Evolutionary conservation across 2,113 vertebrate genomes (phyloP).

Genomic region (Tauraco erythrolophus): DNA sequence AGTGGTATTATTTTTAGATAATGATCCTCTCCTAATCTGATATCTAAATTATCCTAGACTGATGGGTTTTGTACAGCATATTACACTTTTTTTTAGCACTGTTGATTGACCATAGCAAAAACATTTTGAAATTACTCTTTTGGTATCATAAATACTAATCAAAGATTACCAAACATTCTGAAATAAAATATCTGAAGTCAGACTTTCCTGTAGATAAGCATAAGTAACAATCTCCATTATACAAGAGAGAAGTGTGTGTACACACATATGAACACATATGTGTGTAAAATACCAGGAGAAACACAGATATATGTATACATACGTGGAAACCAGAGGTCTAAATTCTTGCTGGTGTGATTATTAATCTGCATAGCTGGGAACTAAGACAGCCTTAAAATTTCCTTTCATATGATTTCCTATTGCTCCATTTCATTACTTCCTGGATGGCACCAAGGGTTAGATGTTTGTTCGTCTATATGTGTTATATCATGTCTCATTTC

Average conservation of each 20-base stretch:
- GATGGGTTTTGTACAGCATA: background rate
- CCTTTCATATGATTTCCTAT: background rate
- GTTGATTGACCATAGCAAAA: background rate
- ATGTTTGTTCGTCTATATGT: background rate
- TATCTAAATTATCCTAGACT: background rate
- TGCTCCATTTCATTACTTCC: background rate
- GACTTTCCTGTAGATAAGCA: background rate
- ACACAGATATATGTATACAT: accelerated
- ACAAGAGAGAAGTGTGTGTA: background rate
- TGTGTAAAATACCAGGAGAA: background rate
- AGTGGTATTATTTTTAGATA: background rate
- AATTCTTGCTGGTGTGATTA: background rate
- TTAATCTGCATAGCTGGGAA: background rate
- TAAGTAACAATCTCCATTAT: background rate
- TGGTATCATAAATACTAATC: background rate
- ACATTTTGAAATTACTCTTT: background rate
- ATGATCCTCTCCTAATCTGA: background rate
- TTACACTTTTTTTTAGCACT: background rate
- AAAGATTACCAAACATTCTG: background rate
- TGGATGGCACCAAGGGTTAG: background rate
- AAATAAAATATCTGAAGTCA: background rate
- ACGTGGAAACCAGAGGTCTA: background rate
- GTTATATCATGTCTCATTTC: background rate
- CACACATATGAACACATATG: accelerated
- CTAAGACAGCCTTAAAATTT: background rate